Conservation (phyloP, 2,888 invertebrate genomes). For the Entomobrya proxima region DNA sequence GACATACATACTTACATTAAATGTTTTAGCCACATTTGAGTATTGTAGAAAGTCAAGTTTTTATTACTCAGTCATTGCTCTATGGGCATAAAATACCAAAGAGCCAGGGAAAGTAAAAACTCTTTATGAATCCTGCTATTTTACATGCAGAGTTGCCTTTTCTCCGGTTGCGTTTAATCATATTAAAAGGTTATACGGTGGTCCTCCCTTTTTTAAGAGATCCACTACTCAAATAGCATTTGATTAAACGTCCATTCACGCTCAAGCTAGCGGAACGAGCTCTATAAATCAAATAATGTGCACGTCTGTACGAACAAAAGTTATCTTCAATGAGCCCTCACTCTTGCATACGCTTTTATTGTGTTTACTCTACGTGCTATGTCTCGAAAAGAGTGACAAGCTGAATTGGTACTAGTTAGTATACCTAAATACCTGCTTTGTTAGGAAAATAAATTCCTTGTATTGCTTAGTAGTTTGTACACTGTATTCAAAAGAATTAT, state of each 20-base stretch:
- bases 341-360: neutral
- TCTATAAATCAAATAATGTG: conserved; percentile 75
- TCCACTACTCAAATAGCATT: conserved; percentile 76
- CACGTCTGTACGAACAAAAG: conserved; percentile 35
- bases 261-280: conserved; percentile 73
- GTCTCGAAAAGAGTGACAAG: neutral
- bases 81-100: conserved; percentile 17
- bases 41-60: neutral
- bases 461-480: neutral
- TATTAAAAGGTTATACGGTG: conserved; percentile 75
- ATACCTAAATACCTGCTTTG: neutral
- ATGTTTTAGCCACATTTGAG: neutral
- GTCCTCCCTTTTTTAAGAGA: conserved; percentile 64
- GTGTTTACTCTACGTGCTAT: neutral
- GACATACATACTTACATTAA: neutral
- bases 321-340: conserved; percentile 36
- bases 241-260: conserved; percentile 76
- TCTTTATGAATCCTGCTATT: neutral
- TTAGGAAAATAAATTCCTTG: neutral
- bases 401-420: neutral
- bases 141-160: conserved; percentile 9
- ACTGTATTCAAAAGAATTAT: neutral
- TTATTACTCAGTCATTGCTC: conserved; percentile 7
- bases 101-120: neutral
- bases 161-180: conserved; percentile 71